Evolutionary conservation across 2,888 invertebrate species (phyloP), one percentile per base, ranked within the genome.

Genomic region (Tipula lateralis): DNA sequence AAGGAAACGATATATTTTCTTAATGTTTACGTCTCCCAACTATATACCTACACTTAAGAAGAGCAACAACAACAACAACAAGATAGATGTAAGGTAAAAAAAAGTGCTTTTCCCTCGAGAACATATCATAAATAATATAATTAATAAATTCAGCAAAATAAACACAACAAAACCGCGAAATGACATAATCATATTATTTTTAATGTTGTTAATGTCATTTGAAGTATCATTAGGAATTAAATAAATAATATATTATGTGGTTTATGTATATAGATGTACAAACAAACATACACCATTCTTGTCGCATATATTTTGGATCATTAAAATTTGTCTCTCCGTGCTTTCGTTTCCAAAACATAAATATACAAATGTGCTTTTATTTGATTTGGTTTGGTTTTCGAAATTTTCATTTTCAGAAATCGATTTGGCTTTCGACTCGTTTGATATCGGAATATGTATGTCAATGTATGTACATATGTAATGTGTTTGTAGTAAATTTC

Each of bases 201-300:
- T 66, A 66, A 66, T 66, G 24, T 66, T 12, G 24, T 66, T 66
- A 66, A 66, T 66, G 66, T 66, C 66, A 24, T 24, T 66, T 66
- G 66, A 66, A 66, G 66, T 66, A 66, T 66, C 66, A 66, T 66
- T 66, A 24, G 66, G 24, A 66, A 66, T 66, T 66, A 66, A 66
- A 66, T 66, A 66, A 66, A 24, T 24, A 66, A 16, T 44, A 44
- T 44, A 44, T 2, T 7, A 36, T 36, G 36, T 36, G 36, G 9
- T 6, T 2, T 6, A 6, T 36, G 12, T 12, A 36, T 7, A 36
- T 36, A 7, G n/a, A 32, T 32, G 32, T 32, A 32, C 32, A 32
- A 32, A 34, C 12, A 36, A 6, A 36, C 36, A 36, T 9, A 36
- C 9, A 36, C 36, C 32, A 32, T 0, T 32, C 32, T n/a, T n/a